Evolutionary conservation across 2,797 vertebrate genomes (phyloP).

Genomic region (Leptodactylus fallax): DNA sequence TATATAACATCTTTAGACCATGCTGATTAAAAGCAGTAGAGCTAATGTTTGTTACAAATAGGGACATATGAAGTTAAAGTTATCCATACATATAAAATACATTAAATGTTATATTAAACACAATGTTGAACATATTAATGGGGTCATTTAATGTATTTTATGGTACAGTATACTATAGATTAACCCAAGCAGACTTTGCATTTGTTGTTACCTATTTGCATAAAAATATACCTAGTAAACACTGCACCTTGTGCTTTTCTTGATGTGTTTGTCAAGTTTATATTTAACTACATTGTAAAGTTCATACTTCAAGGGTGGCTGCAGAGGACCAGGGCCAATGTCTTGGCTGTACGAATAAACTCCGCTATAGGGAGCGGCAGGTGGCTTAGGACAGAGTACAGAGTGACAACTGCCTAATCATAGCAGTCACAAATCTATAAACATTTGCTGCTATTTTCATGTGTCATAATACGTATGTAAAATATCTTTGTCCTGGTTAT

Average conservation of each 20-base stretch:
- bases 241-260: neutral
- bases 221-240: neutral
- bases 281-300: slow-evolving; percentile 30
- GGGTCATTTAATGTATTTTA: no score
- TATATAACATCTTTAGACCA: no score
- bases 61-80: no score
- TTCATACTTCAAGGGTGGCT: slow-evolving; percentile 34
- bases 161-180: no score
- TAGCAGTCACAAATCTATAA: neutral
- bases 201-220: neutral
- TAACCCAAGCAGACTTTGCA: no score
- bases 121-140: no score
- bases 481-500: neutral
- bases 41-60: no score
- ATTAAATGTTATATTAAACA: no score
- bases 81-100: no score
- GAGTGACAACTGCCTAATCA: no score
- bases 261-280: slow-evolving; percentile 26
- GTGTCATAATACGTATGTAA: neutral
- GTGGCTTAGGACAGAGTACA: slow-evolving; percentile 10
- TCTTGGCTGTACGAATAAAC: neutral
- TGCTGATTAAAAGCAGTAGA: no score
- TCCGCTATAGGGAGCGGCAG: neutral
- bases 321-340: neutral
- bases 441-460: neutral